A percentile compares a stretch with the other conserved stretches of the same genome.
These are phyloP conservation scores for Tragelaphus eurycerus DNA, from an alignment of 2,797 vertebrate species.

Conservation along the genomic window DNA sequence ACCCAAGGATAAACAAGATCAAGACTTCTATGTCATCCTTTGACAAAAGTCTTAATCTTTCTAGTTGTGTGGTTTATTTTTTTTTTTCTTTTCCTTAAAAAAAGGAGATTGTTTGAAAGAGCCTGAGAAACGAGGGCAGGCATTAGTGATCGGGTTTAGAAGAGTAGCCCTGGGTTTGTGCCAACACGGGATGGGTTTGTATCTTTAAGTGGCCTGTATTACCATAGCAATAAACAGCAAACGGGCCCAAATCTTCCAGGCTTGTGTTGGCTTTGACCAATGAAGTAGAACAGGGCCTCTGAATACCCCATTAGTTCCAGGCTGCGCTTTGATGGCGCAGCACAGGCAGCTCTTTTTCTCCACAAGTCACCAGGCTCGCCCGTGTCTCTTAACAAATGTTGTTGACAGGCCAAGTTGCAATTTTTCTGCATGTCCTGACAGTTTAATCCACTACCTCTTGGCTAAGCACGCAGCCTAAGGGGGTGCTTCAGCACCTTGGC, in stretches of 20 bases:
- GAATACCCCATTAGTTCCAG: constrained; percentile 89
- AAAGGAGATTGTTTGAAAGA: constrained; percentile 43
- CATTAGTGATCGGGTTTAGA: constrained; percentile 8
- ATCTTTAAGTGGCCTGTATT: constrained; percentile 84
- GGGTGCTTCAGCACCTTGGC: constrained; percentile 91
- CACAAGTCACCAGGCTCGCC: constrained; percentile 85
- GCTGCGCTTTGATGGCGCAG: constrained; percentile 86
- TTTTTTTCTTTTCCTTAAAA: neutral
- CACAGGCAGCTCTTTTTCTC: constrained; percentile 84
- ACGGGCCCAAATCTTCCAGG: constrained; percentile 84
- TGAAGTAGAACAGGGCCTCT: constrained; percentile 88
- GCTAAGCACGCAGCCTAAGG: constrained; percentile 87
- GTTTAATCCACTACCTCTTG: constrained; percentile 90
- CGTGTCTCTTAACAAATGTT: constrained; percentile 86
- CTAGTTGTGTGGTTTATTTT: neutral
- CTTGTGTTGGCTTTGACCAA: constrained; percentile 88
- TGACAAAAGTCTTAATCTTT: constrained; percentile 23
- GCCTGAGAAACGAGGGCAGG: neutral
- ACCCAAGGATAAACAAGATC: neutral
- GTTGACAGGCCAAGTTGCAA: constrained; percentile 85
- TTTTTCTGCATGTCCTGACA: constrained; percentile 89
- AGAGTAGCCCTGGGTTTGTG: constrained; percentile 53
- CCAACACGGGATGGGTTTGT: constrained; percentile 77
- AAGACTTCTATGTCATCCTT: neutral
- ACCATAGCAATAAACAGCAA: constrained; percentile 86